phyloP scores from a whole-genome alignment of 2,797 vertebrate genomes.

The Fistularia commersonii region DNA sequence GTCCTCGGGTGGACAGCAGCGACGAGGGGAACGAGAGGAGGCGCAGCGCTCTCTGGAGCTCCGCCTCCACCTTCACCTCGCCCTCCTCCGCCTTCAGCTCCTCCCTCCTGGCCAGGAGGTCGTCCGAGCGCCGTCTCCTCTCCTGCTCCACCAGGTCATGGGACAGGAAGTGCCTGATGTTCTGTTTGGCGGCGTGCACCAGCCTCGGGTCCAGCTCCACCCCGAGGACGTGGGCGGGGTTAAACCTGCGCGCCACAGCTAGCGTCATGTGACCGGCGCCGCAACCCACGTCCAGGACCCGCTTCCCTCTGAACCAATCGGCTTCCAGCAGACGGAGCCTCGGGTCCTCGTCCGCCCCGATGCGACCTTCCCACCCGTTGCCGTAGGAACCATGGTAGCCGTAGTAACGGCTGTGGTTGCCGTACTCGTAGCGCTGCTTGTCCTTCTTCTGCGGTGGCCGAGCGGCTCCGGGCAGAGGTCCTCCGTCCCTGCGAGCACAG shows the following conservation, averaged over 20 bases:
- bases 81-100: background rate
- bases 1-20: conserved; percentile 78
- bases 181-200: conserved; percentile 81
- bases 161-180: conserved; percentile 86
- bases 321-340: conserved; percentile 75
- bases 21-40: conserved; percentile 70
- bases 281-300: conserved; percentile 86
- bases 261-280: conserved; percentile 85
- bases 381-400: conserved; percentile 76
- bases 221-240: conserved; percentile 83
- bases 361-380: conserved; percentile 50
- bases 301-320: conserved; percentile 83
- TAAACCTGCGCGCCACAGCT: conserved; percentile 76
- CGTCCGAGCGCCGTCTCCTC: conserved; percentile 1
- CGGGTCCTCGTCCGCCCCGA: conserved; percentile 68
- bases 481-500: conserved; percentile 27
- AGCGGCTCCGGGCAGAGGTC: accelerated
- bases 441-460: conserved; percentile 32
- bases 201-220: conserved; percentile 81
- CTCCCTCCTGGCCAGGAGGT: background rate
- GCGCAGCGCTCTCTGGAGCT: conserved; percentile 3
- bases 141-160: conserved; percentile 63
- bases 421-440: conserved; percentile 72
- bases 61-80: conserved; percentile 4
- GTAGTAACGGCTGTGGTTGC: conserved; percentile 84